Conservation (phyloP, 2,888 invertebrate genomes). For the Spicauda simplicius region DNA sequence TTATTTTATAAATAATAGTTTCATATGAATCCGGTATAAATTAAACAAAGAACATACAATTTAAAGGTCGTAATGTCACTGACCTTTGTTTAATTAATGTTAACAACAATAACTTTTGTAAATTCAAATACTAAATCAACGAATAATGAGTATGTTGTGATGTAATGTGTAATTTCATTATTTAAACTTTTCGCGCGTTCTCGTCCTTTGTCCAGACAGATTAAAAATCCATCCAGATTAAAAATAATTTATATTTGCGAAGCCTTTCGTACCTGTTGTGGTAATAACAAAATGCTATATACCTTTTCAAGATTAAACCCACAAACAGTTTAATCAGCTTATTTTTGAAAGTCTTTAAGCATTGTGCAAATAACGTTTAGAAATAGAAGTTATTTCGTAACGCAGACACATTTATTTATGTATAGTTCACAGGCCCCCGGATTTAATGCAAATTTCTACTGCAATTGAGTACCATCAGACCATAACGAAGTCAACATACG, state of each 20-base stretch:
- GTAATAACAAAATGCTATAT: too few species aligned
- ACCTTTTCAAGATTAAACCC: too few species aligned
- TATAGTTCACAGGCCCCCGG: conserved; percentile 59
- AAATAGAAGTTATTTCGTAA: too few species aligned
- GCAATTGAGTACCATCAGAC: conserved; percentile 71
- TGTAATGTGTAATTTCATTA: conserved; percentile 55
- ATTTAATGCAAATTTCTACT: conserved; percentile 77
- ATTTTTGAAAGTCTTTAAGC: too few species aligned
- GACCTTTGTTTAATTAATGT: conserved; percentile 2
- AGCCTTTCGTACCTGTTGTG: too few species aligned
- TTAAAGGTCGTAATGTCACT: conserved; percentile 5
- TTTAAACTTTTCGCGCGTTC: conserved; percentile 13
- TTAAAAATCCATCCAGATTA: too few species aligned
- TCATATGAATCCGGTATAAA: background rate
- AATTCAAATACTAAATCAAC: background rate
- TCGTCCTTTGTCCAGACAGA: background rate
- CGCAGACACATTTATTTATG: background rate
- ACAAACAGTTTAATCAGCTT: too few species aligned
- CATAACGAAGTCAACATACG: conserved; percentile 64
- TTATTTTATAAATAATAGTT: too few species aligned
- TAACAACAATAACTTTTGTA: background rate
- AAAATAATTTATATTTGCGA: too few species aligned
- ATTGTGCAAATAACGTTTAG: too few species aligned
- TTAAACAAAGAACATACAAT: background rate
- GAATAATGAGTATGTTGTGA: background rate